Percentiles rank a stretch among this genome's conserved stretches.
These are phyloP conservation scores for Pogona vitticeps DNA, from an alignment of 2,113 vertebrate species.

Conservation along the genomic window DNA sequence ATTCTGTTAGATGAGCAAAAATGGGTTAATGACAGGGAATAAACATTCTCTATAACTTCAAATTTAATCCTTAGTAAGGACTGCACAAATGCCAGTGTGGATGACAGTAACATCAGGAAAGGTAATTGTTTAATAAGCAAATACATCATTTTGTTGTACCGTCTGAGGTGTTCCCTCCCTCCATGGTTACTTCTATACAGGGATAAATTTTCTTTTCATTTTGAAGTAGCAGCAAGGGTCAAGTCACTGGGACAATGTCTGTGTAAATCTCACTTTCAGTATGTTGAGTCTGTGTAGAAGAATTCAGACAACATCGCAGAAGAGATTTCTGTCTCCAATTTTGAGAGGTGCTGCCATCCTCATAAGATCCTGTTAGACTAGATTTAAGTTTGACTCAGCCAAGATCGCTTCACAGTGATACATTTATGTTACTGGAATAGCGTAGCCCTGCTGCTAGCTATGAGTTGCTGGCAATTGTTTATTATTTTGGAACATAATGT, in stretches of 20 bases:
- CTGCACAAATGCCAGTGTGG: too few relatives aligned
- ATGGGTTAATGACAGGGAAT: not conserved
- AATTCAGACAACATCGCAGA: not conserved
- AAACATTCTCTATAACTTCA: too few relatives aligned
- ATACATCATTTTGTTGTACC: not conserved
- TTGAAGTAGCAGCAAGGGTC: not conserved
- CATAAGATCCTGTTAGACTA: not conserved
- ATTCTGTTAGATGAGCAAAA: not conserved
- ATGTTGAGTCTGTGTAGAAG: not conserved
- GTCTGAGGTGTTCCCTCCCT: not conserved
- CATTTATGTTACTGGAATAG: constrained; percentile 14
- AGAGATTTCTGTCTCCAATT: not conserved
- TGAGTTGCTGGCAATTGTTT: constrained; percentile 10
- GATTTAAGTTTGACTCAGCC: not conserved
- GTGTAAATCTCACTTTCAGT: not conserved
- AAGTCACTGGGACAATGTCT: not conserved
- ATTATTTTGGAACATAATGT: not conserved
- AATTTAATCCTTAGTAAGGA: too few relatives aligned
- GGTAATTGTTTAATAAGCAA: not conserved
- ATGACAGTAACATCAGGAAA: not conserved
- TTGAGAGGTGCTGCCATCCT: not conserved
- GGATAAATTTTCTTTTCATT: too few relatives aligned
- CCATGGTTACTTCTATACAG: not conserved
- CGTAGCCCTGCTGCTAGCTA: not conserved
- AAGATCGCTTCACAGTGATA: not conserved